Evolutionary conservation across 2,113 vertebrate genomes (phyloP).

Genomic region (Azemiops feae): DNA sequence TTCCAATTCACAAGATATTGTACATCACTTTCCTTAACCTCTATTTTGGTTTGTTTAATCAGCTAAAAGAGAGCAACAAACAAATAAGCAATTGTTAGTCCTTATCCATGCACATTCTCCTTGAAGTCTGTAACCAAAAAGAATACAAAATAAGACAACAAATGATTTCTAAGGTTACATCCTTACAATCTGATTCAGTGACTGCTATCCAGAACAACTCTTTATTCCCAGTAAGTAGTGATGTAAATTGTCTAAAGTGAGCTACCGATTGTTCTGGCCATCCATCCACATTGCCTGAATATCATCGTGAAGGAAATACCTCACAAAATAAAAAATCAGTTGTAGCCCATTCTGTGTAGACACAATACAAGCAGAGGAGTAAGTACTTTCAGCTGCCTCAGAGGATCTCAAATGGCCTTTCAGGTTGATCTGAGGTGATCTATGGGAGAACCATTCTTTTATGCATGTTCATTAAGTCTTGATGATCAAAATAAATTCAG

Average conservation of each 20-base stretch:
- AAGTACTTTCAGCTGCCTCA: background rate
- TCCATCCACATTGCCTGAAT: background rate
- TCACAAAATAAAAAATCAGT: background rate
- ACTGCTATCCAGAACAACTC: background rate
- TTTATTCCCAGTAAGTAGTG: background rate
- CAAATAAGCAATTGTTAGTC: background rate
- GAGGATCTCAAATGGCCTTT: background rate
- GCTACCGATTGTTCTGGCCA: background rate
- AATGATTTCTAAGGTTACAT: background rate
- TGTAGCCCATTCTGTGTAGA: background rate
- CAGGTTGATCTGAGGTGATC: background rate
- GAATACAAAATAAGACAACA: background rate
- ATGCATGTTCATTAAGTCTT: background rate
- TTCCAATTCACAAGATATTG: background rate
- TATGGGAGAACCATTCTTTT: background rate
- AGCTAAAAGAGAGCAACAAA: background rate
- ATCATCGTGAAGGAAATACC: background rate
- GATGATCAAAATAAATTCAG: background rate
- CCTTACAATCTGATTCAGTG: background rate
- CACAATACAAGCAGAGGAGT: background rate
- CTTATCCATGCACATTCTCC: background rate
- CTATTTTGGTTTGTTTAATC: background rate
- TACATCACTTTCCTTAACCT: background rate
- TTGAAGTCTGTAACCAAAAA: background rate
- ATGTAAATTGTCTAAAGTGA: background rate